Conservation (phyloP, 2,113 vertebrate species). For the Callaeas wilsoni region DNA sequence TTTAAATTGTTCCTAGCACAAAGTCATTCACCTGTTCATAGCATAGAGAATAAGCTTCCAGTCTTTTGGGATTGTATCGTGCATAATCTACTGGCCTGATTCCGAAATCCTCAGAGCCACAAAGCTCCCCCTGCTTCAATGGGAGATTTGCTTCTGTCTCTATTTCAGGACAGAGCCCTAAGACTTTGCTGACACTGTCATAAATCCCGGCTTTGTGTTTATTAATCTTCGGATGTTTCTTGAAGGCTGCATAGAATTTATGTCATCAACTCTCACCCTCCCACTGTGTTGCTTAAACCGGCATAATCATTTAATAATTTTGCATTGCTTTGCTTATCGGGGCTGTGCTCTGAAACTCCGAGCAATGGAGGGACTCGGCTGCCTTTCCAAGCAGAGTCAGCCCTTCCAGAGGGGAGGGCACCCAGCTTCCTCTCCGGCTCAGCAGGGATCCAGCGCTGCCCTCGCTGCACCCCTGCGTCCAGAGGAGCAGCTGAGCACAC, state of each 20-base stretch:
- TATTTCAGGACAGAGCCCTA: constrained; percentile 50
- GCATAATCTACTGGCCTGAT: background rate
- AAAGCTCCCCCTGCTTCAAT: background rate
- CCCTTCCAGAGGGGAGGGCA: background rate
- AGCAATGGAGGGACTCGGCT: background rate
- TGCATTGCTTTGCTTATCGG: background rate
- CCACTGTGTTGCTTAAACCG: background rate
- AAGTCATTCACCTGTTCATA: background rate
- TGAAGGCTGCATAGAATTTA: background rate
- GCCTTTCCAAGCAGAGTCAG: background rate
- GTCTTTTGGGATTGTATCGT: background rate
- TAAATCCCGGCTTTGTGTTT: constrained; percentile 32
- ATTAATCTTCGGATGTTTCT: constrained; percentile 19
- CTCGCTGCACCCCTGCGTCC: background rate
- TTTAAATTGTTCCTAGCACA: background rate
- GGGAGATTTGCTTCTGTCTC: constrained; percentile 42
- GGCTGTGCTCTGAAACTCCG: background rate
- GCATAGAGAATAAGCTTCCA: background rate
- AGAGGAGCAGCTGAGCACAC: background rate
- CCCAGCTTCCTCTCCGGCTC: background rate
- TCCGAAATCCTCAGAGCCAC: background rate
- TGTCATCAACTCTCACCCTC: background rate
- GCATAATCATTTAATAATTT: background rate
- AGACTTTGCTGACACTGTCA: background rate
- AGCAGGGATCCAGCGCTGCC: background rate